Percentiles rank a stretch among this genome's conserved stretches.
Conservation (phyloP, 2,113 vertebrate genomes). For the Poeciliopsis retropinna region DNA sequence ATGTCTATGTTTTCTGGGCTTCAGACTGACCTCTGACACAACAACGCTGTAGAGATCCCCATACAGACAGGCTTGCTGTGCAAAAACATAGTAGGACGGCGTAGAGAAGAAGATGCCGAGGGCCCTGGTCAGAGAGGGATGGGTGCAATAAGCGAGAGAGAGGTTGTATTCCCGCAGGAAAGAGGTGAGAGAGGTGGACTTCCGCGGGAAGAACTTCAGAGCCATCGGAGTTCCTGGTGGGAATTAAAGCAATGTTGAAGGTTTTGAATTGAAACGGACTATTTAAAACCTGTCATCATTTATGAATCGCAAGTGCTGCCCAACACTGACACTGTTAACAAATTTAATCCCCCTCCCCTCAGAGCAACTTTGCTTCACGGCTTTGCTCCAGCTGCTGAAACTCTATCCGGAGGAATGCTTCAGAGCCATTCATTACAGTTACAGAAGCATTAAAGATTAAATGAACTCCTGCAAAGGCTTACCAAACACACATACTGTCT, state of each 20-base stretch:
- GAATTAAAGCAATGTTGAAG: conserved; percentile 18
- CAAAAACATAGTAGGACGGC: conserved; percentile 85
- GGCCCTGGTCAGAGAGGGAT: conserved; percentile 85
- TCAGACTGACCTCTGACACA: conserved; percentile 78
- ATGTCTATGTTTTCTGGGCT: not conserved
- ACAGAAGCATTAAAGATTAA: conserved; percentile 48
- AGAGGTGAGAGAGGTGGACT: conserved; percentile 76
- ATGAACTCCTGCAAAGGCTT: conserved; percentile 28
- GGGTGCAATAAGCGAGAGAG: conserved; percentile 86
- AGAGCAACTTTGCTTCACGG: conserved; percentile 39
- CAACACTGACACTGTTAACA: conserved; percentile 52
- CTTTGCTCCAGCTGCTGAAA: conserved; percentile 41
- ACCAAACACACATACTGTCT: conserved; percentile 2
- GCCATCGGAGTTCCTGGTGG: conserved; percentile 85
- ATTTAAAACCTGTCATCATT: not conserved
- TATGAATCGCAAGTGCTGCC: conserved; percentile 11
- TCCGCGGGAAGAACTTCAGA: conserved; percentile 87
- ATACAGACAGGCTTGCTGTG: conserved; percentile 86
- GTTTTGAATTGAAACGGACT: not conserved
- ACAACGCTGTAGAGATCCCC: conserved; percentile 90
- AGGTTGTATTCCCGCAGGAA: conserved; percentile 92
- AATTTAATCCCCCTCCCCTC: conserved; percentile 52
- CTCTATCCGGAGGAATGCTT: conserved; percentile 48
- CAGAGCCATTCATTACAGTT: conserved; percentile 42
- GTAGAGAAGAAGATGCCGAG: conserved; percentile 88